Evolutionary conservation across 1,140 invertebrate genomes (phyloP).

Genomic region (Zaprionus tsacasi): DNA sequence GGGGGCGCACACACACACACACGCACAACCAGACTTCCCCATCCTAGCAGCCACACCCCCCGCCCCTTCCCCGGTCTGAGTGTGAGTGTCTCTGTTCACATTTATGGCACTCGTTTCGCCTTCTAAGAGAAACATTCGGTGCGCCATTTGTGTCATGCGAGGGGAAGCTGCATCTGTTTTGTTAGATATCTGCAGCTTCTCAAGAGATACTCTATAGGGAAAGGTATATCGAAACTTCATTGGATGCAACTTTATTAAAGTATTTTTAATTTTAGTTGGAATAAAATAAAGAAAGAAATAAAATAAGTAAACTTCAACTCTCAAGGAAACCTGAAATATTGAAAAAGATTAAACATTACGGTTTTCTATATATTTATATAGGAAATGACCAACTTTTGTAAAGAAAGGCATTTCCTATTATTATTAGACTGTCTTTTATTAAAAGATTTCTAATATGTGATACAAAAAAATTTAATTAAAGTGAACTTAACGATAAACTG

Average conservation of each 20-base stretch:
- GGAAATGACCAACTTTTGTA: too few relatives aligned
- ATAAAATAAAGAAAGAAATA: neutral
- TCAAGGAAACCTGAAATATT: neutral
- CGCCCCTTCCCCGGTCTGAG: neutral
- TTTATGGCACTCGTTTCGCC: constrained; percentile 76
- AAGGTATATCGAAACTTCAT: neutral
- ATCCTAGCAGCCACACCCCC: neutral
- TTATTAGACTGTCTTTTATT: too few relatives aligned
- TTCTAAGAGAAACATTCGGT: constrained; percentile 78
- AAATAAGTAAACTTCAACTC: neutral
- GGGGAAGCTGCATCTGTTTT: constrained; percentile 62
- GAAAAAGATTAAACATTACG: too few relatives aligned
- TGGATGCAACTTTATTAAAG: neutral
- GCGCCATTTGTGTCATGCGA: constrained; percentile 76
- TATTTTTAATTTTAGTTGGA: too few relatives aligned
- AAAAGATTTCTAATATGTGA: too few relatives aligned
- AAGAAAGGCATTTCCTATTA: too few relatives aligned
- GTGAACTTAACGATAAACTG: too few relatives aligned
- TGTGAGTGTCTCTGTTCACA: constrained; percentile 62
- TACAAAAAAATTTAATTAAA: too few relatives aligned
- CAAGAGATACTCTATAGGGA: constrained; percentile 22
- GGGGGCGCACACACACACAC: constrained; percentile 38
- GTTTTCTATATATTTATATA: too few relatives aligned
- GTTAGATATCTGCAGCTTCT: constrained; percentile 38
- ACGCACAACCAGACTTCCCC: neutral